Conservation (phyloP, 2,888 invertebrate genomes). For the Xestia sexstrigata region DNA sequence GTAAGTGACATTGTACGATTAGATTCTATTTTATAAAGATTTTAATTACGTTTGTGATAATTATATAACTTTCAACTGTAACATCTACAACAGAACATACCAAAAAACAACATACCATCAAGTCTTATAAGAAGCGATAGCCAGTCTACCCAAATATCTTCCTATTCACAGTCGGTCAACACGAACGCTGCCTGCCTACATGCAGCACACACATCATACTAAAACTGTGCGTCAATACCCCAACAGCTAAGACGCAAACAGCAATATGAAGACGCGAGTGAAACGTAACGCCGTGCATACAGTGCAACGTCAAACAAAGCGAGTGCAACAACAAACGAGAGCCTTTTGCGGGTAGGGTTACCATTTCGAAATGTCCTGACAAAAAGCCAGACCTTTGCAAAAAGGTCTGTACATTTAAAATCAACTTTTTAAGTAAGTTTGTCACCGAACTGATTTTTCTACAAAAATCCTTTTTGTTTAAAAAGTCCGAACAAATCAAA, state of each 20-base stretch:
- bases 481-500: neutral
- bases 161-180: neutral
- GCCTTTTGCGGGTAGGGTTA: constrained; percentile 37
- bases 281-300: constrained; percentile 17
- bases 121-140: neutral
- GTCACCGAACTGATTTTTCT: neutral
- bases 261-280: constrained; percentile 21
- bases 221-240: constrained; percentile 28
- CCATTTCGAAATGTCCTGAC: neutral
- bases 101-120: neutral
- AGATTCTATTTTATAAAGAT: neutral
- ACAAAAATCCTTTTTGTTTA: neutral
- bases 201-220: neutral
- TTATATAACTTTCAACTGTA: neutral
- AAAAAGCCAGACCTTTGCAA: neutral
- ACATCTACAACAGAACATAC: neutral
- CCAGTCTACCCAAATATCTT: neutral
- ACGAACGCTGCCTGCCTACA: neutral
- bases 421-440: neutral
- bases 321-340: constrained; percentile 28
- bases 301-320: constrained; percentile 51
- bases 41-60: neutral
- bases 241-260: constrained; percentile 40
- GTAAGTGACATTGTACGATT: too few relatives aligned
- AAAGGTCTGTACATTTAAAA: neutral